phyloP scores from a whole-genome alignment of 2,113 vertebrate species.

The Erythrolamprus reginae region DNA sequence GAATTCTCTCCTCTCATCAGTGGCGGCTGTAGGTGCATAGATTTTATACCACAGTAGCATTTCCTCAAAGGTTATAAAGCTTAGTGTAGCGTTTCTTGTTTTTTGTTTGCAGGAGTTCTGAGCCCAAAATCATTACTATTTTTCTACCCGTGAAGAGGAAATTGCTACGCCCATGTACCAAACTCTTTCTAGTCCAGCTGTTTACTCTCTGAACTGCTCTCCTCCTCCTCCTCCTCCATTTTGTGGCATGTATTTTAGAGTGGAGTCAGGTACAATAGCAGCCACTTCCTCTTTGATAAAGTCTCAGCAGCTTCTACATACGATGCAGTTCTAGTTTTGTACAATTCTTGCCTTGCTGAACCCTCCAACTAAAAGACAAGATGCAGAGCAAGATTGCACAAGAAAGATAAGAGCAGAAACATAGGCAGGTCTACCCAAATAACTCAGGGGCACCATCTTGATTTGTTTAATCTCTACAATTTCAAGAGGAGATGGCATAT shows the following conservation, averaged over 20 bases:
- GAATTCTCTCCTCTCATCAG: background rate
- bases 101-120: background rate
- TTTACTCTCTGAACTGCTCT: background rate
- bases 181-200: background rate
- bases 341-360: background rate
- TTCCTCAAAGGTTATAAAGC: background rate
- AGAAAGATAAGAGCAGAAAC: background rate
- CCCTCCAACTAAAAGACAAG: background rate
- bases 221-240: background rate
- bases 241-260: background rate
- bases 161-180: background rate
- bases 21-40: background rate
- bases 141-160: background rate
- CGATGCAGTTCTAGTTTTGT: background rate
- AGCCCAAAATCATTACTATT: background rate
- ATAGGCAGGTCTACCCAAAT: background rate
- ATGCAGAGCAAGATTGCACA: background rate
- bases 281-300: slow-evolving; percentile 15
- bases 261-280: background rate
- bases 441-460: background rate
- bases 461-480: background rate
- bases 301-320: background rate
- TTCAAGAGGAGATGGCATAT: too few relatives aligned
- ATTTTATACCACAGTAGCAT: background rate
- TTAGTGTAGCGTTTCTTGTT: background rate